Evolutionary conservation across 2,888 invertebrate genomes (phyloP).

Genomic region (Mythimna albipuncta): DNA sequence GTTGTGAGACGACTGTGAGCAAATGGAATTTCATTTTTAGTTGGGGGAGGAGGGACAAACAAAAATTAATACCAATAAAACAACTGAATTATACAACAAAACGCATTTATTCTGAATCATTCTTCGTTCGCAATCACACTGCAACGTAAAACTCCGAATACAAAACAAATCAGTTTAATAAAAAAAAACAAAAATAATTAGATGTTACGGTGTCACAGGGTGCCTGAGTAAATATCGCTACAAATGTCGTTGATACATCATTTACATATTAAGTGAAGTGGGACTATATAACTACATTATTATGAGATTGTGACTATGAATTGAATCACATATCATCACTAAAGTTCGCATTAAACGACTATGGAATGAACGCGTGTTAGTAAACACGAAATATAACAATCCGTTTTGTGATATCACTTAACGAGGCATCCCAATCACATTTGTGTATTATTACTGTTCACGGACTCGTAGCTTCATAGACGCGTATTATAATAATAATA

Average conservation of each 20-base stretch:
- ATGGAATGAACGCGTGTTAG: slow-evolving; percentile 45
- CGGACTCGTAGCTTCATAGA: too few species aligned
- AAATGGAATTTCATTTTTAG: not conserved
- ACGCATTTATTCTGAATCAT: slow-evolving; percentile 68
- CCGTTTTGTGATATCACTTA: not conserved
- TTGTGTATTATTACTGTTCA: not conserved
- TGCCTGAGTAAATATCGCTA: slow-evolving; percentile 48
- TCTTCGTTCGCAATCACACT: slow-evolving; percentile 56
- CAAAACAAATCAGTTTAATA: slow-evolving; percentile 57
- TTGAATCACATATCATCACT: slow-evolving; percentile 27
- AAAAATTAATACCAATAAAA: slow-evolving; percentile 24
- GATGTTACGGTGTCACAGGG: slow-evolving; percentile 41
- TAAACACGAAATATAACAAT: slow-evolving; percentile 32
- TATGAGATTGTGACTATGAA: slow-evolving; percentile 43
- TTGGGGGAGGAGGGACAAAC: too few species aligned
- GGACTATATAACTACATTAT: slow-evolving; percentile 41
- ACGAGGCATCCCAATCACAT: not conserved
- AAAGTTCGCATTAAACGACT: slow-evolving; percentile 31
- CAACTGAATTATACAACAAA: slow-evolving; percentile 60
- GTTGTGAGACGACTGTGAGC: not conserved
- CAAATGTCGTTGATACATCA: slow-evolving; percentile 28
- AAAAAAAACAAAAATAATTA: slow-evolving; percentile 45
- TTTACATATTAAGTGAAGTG: slow-evolving; percentile 32
- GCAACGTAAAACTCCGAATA: slow-evolving; percentile 63
- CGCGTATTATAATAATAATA: too few species aligned